Base-by-base conservation (phyloP, 1,140 invertebrate genomes). In the Lepidurus couesii region DNA sequence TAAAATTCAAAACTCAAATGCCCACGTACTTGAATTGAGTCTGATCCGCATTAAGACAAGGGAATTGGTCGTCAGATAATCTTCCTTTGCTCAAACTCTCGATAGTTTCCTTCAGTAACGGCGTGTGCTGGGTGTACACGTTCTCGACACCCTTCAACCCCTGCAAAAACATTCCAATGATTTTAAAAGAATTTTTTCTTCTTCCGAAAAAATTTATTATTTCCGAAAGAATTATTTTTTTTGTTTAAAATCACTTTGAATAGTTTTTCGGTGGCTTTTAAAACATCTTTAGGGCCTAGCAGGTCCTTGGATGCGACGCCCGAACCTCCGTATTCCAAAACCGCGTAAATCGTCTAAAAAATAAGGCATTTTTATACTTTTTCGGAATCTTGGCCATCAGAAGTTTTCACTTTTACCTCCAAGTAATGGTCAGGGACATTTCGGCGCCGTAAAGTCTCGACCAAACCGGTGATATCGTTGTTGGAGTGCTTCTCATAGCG, bases 41-140 rank as follows among this genome's bases (percentile, higher is more conserved):
- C 21, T 65, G 53, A 21, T 65, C 53, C 3, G 16, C 53, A 21
- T 65, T 65, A 13, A 65, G 6, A 21, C 53, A 93, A 0, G 96
- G 96, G 86, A 92, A 98, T 0, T 89, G 84, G 73, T 91, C 90
- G 81, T 95, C 93, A 80, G 91, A 91, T 21, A 98, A 87, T 84
- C 92, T 92, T 6, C 95, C 95, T 84, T 93, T 96, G 7, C 95
- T 89, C 7, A 97, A 86, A 84, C 97, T 95, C 84, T 97, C 95
- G 0, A 98, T 82, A 0, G 92, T 92, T 83, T 95, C 92, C 82
- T 92, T 91, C 1, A 99, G 83, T 11, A 96, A 84, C 0, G 96
- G 96, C 16, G 90, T 92, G 85, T 98, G 96, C 84, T 98, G 96
- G 0, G 96, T 98, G 83, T 97, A 98, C 80, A 98, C 95, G 86